phyloP scores from a whole-genome alignment of 2,888 invertebrate genomes.

The Papilio protenor region DNA sequence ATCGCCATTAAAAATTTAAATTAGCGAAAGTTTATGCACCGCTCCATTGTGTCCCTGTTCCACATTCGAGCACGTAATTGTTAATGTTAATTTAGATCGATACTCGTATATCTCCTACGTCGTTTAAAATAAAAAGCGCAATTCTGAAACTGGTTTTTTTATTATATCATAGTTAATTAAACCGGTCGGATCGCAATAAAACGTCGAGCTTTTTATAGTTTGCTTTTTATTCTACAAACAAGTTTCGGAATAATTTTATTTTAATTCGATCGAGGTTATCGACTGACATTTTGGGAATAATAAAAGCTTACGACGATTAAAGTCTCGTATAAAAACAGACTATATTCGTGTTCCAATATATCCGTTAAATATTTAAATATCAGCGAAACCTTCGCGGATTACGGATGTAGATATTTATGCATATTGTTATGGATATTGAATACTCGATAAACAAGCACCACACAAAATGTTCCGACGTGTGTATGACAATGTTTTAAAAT shows the following conservation, averaged over 20 bases:
- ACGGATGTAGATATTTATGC: conserved; percentile 13
- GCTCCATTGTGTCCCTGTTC: conserved; percentile 48
- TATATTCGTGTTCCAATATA: neutral
- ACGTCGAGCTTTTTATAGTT: conserved; percentile 33
- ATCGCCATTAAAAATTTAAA: conserved; percentile 55
- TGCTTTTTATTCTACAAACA: conserved; percentile 33
- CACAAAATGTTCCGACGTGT: conserved; percentile 56
- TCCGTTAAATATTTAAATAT: conserved; percentile 35
- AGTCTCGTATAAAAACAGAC: conserved; percentile 25
- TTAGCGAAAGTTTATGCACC: conserved; percentile 53
- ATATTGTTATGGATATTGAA: conserved; percentile 29
- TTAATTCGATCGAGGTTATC: conserved; percentile 42
- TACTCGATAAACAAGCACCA: conserved; percentile 42
- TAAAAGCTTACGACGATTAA: conserved; percentile 28
- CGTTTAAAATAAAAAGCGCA: conserved; percentile 32
- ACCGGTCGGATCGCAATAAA: conserved; percentile 34
- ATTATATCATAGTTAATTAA: conserved; percentile 38
- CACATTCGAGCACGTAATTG: conserved; percentile 36
- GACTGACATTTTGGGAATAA: conserved; percentile 41
- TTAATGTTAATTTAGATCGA: conserved; percentile 38
- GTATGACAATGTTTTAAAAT: conserved; percentile 65
- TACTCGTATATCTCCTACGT: conserved; percentile 24
- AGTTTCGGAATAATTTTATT: conserved; percentile 35
- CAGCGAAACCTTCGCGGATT: conserved; percentile 24
- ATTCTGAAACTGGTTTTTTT: conserved; percentile 34